These are phyloP conservation scores for Onychorhynchus coronatus DNA, from an alignment of 2,113 vertebrate genomes.

Conservation along the genomic window DNA sequence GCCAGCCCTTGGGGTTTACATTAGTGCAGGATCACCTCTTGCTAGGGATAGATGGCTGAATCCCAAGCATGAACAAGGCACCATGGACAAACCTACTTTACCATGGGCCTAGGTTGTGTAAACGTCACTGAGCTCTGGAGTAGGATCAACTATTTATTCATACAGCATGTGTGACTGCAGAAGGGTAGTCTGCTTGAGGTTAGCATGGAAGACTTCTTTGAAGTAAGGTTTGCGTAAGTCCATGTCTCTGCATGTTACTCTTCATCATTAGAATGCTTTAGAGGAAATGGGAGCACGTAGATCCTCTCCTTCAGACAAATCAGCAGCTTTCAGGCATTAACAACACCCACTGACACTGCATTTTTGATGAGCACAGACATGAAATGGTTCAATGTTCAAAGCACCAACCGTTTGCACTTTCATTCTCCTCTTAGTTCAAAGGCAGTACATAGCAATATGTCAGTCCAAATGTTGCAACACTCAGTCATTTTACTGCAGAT, in stretches of 20 bases:
- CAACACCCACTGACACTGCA: conserved; percentile 50
- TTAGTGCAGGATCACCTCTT: conserved; percentile 28
- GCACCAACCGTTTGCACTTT: conserved; percentile 55
- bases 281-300: conserved; percentile 55
- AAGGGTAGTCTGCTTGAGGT: conserved; percentile 2
- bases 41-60: conserved; percentile 17
- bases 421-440: conserved; percentile 62
- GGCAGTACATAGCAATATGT: conserved; percentile 44
- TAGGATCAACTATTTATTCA: background rate
- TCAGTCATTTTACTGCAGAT: conserved; percentile 61
- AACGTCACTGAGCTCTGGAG: conserved; percentile 50
- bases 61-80: conserved; percentile 25
- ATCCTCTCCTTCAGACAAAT: conserved; percentile 61
- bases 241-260: conserved; percentile 36
- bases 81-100: conserved; percentile 33
- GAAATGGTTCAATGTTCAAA: conserved; percentile 68
- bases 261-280: conserved; percentile 66
- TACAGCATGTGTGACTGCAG: background rate
- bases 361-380: conserved; percentile 62
- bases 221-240: conserved; percentile 51
- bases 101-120: conserved; percentile 54
- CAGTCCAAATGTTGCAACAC: conserved; percentile 71
- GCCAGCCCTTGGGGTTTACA: background rate
- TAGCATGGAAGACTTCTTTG: conserved; percentile 6
- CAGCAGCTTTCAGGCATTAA: conserved; percentile 63